Conservation (phyloP, 1,140 invertebrate genomes). For the Teleopsis dalmanni region DNA sequence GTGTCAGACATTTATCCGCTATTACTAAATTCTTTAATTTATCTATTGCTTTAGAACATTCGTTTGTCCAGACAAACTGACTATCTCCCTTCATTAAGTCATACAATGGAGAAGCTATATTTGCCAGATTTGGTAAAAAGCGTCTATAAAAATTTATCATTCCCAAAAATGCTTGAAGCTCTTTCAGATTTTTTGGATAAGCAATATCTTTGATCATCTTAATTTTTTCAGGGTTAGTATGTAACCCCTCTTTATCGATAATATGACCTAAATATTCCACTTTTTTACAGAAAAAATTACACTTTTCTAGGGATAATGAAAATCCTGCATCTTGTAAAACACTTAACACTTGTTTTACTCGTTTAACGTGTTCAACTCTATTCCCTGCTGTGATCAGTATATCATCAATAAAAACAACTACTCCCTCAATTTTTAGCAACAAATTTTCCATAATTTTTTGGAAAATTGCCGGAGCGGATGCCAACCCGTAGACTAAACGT, state of each 20-base stretch:
- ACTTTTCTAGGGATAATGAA: slow-evolving; percentile 17
- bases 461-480: slow-evolving; percentile 18
- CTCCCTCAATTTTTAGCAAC: slow-evolving; percentile 16
- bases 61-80: slow-evolving; percentile 2
- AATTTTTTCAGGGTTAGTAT: slow-evolving; percentile 17
- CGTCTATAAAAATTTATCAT: slow-evolving; percentile 30
- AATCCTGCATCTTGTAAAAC: slow-evolving; percentile 20
- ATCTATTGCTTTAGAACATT: neutral
- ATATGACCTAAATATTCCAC: slow-evolving; percentile 28
- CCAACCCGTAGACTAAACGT: slow-evolving; percentile 18
- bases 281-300: slow-evolving; percentile 18
- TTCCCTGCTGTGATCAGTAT: slow-evolving; percentile 19
- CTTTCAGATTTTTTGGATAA: slow-evolving; percentile 18
- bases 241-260: slow-evolving; percentile 23
- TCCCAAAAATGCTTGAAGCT: slow-evolving; percentile 28
- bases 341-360: slow-evolving; percentile 17
- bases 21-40: neutral
- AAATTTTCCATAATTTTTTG: slow-evolving; percentile 16
- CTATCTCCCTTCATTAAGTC: slow-evolving; percentile 5
- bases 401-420: slow-evolving; percentile 26
- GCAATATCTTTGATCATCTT: slow-evolving; percentile 18
- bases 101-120: slow-evolving; percentile 27
- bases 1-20: slow-evolving; percentile 8
- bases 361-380: slow-evolving; percentile 8
- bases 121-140: slow-evolving; percentile 33